Evolutionary conservation across 2,888 invertebrate genomes (phyloP).

Genomic region (Pegoplata infirma): DNA sequence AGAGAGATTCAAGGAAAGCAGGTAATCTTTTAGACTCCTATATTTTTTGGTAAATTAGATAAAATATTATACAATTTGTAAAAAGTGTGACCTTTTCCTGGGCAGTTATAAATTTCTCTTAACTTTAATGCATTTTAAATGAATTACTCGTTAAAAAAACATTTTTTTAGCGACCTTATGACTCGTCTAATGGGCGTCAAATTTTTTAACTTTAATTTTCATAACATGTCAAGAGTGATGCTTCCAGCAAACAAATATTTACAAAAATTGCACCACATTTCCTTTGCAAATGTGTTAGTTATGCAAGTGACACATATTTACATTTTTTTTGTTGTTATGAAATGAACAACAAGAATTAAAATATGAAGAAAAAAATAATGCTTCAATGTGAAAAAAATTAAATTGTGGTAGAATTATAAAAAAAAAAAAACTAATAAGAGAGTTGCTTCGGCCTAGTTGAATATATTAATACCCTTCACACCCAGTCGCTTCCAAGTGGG

Average conservation of each 20-base stretch:
- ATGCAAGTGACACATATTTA: slow-evolving; percentile 52
- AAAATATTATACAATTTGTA: too few relatives aligned
- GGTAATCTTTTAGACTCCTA: too few relatives aligned
- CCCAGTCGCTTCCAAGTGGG: too few relatives aligned
- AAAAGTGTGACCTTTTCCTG: too few relatives aligned
- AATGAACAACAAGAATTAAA: neutral
- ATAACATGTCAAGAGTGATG: slow-evolving; percentile 29
- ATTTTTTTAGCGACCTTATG: slow-evolving; percentile 41
- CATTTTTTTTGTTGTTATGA: slow-evolving; percentile 1
- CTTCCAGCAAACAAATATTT: slow-evolving; percentile 18
- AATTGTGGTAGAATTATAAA: slow-evolving; percentile 34
- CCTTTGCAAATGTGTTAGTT: slow-evolving; percentile 24
- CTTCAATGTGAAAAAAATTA: slow-evolving; percentile 32
- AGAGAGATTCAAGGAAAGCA: too few relatives aligned
- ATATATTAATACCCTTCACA: too few relatives aligned
- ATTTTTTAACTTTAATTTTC: slow-evolving; percentile 29
- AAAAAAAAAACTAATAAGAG: slow-evolving; percentile 4
- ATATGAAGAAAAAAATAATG: slow-evolving; percentile 25
- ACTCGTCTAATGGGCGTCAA: slow-evolving; percentile 57
- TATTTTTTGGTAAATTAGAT: too few relatives aligned
- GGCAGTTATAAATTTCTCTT: too few relatives aligned
- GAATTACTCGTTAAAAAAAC: slow-evolving; percentile 2
- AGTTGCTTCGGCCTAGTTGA: too few relatives aligned
- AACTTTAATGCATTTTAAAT: neutral
- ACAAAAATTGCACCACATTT: slow-evolving; percentile 34